These are phyloP conservation scores for Limulus polyphemus DNA, from an alignment of 2,888 invertebrate genomes.

Conservation along the genomic window DNA sequence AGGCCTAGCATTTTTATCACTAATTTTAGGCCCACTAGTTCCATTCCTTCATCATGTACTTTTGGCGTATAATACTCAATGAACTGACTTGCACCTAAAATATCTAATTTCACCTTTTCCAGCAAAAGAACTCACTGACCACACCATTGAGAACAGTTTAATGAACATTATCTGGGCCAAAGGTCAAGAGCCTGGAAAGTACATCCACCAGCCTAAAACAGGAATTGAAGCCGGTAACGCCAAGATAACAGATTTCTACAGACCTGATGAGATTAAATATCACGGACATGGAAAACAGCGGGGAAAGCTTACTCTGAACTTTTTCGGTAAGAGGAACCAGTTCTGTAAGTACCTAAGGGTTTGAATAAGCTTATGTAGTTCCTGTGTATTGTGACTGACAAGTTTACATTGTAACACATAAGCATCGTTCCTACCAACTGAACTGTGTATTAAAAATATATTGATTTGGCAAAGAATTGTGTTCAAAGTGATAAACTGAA, in stretches of 20 bases:
- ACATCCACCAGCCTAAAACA: constrained; percentile 54
- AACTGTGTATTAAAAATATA: too few species aligned
- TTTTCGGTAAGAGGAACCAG: constrained; percentile 44
- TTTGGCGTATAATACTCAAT: too few species aligned
- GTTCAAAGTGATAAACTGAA: too few species aligned
- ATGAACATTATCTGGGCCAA: constrained; percentile 94
- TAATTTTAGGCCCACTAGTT: too few species aligned
- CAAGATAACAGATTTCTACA: constrained; percentile 64
- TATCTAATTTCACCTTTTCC: neutral
- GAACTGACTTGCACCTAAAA: too few species aligned
- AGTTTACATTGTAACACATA: too few species aligned
- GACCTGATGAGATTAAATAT: constrained; percentile 80
- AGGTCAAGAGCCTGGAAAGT: constrained; percentile 67
- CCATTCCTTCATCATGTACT: too few species aligned
- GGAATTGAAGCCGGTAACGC: constrained; percentile 50
- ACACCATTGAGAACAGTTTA: constrained; percentile 59
- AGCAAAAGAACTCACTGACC: constrained; percentile 60
- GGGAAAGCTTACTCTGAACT: constrained; percentile 66
- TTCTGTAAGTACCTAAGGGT: neutral
- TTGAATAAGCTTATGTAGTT: too few species aligned
- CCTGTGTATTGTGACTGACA: too few species aligned
- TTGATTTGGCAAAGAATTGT: too few species aligned
- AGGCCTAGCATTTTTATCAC: too few species aligned
- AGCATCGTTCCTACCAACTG: too few species aligned
- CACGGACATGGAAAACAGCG: constrained; percentile 76